Evolutionary conservation across 2,797 vertebrate genomes (phyloP).

Genomic region (Enteromius thamalakanensis): DNA sequence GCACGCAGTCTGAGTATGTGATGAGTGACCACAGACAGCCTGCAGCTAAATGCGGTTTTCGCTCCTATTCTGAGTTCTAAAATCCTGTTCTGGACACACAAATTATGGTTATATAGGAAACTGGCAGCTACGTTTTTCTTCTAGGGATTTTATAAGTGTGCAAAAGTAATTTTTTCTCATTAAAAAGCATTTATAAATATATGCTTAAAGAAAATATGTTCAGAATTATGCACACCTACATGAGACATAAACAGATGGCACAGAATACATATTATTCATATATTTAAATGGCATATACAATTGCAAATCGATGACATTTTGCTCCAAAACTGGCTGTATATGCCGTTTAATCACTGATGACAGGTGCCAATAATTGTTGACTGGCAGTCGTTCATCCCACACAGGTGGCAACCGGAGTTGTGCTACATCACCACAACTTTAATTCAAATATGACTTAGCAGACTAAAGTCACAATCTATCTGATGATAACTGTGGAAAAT

Average conservation of each 20-base stretch:
- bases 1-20: background rate
- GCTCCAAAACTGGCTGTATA: background rate
- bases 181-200: background rate
- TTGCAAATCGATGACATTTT: background rate
- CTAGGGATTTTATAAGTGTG: background rate
- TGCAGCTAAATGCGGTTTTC: conserved; percentile 15
- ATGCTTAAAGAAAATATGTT: background rate
- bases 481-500: background rate
- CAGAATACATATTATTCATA: background rate
- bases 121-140: background rate
- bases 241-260: background rate
- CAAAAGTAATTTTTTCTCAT: background rate
- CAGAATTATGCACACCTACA: background rate
- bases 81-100: background rate
- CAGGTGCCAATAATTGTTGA: conserved; percentile 12
- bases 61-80: background rate
- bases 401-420: background rate
- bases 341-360: background rate
- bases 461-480: background rate
- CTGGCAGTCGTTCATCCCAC: background rate
- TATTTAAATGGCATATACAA: background rate
- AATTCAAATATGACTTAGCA: background rate
- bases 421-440: background rate
- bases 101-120: background rate
- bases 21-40: conserved; percentile 12